These are phyloP conservation scores for Emmelina monodactyla DNA, from an alignment of 2,888 invertebrate genomes.

Conservation along the genomic window DNA sequence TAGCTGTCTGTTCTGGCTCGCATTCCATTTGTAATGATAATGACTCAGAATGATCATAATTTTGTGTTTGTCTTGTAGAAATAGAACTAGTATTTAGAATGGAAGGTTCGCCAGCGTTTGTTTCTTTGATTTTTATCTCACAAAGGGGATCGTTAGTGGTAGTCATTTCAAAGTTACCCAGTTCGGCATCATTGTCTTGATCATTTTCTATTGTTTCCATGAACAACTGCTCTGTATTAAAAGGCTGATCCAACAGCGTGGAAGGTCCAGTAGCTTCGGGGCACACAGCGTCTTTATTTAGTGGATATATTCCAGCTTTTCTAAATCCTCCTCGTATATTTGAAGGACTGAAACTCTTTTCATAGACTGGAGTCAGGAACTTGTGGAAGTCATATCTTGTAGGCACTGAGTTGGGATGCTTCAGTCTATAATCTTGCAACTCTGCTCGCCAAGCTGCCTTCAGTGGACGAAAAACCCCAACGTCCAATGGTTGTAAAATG, in stretches of 20 bases:
- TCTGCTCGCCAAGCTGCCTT: constrained; percentile 13
- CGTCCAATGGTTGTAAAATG: constrained; percentile 4
- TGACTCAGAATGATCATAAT: too few relatives aligned
- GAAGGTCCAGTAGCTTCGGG: constrained; percentile 9
- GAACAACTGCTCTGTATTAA: too few relatives aligned
- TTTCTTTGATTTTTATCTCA: too few relatives aligned
- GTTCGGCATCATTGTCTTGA: neutral
- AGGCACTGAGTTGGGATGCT: constrained; percentile 10
- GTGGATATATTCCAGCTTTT: constrained; percentile 9
- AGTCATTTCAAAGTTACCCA: too few relatives aligned
- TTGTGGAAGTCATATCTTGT: constrained; percentile 13
- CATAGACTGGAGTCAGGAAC: constrained; percentile 13
- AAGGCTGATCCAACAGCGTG: constrained; percentile 6
- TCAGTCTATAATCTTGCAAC: constrained; percentile 14
- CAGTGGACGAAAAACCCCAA: constrained; percentile 6
- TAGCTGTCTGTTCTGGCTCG: too few relatives aligned
- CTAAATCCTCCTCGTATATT: constrained; percentile 9
- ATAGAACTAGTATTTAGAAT: too few relatives aligned
- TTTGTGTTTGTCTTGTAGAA: too few relatives aligned
- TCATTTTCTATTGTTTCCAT: neutral
- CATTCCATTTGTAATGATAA: too few relatives aligned
- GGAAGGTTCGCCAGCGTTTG: too few relatives aligned
- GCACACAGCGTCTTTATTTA: too few relatives aligned
- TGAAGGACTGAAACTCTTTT: constrained; percentile 11
- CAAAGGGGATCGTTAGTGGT: too few relatives aligned